Base-by-base conservation (phyloP, 2,888 invertebrate species). In the Empis stercorea region DNA sequence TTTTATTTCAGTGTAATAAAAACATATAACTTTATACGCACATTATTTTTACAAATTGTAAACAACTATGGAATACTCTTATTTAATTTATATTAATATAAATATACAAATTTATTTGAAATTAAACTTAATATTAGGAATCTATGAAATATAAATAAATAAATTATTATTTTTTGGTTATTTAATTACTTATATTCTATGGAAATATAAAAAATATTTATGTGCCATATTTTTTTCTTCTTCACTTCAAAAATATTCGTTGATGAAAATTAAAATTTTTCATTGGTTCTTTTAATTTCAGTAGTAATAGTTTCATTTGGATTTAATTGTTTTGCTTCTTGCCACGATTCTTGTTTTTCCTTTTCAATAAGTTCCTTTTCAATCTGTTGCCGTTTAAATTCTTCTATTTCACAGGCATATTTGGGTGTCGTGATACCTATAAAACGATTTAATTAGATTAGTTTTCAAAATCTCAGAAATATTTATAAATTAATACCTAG, bases 401-500 rank as follows among this genome's bases (percentile, higher is more conserved):
- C 52, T 45, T 53, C 54, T 17, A 54, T 53, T 50, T 56, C 55
- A 17, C 47, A 51, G 34, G 46, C 37, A 38, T 54, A 55, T 49
- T 55, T 56, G 30, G 52, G 53, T 40, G 54, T 47, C 36, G 54
- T 55, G 15, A 55, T 54, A n/a, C 54, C 54, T 30, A 48, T 34
- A 27, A 48, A 5, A n/a, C 7, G 13, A 34, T 34, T 5, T 13
- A n/a, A 34, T n/a, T 34, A n/a, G 13, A 34, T 13, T 34, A n/a
- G 7, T 34, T 13, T 32, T 13, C 3, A 13, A 32, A 13, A 32
- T 32, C 11, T 32, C 4, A 3, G 3, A 32, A 32, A 32, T 13
- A 13, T n/a, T n/a, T n/a, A n/a, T 5, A 34, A 34, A 34, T 34
- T n/a, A 10, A 13, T 63, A 37, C 65, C 66, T 15, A 67, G 72